Percentiles rank a stretch among this genome's conserved stretches.
Evolutionary conservation across 2,113 vertebrate species (phyloP).

Genomic region (Muscicapa adusta): DNA sequence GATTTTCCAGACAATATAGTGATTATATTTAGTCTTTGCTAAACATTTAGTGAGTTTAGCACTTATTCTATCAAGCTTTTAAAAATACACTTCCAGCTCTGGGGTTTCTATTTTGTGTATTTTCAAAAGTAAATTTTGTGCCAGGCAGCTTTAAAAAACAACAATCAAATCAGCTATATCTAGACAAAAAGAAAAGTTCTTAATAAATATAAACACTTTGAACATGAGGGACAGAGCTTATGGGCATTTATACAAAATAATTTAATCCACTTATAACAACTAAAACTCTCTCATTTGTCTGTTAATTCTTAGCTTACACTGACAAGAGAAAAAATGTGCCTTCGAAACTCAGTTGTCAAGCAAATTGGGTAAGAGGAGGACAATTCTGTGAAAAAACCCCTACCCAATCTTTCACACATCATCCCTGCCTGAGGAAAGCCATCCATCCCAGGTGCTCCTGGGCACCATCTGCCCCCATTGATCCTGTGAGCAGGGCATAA

Average conservation of each 20-base stretch:
- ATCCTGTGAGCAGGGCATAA: not conserved
- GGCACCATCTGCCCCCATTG: not conserved
- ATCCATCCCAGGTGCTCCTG: not conserved
- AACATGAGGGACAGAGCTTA: not conserved
- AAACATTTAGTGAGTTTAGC: not conserved
- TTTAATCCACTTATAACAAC: conserved; percentile 38
- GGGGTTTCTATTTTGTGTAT: not conserved
- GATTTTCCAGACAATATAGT: not conserved
- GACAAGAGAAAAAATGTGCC: not conserved
- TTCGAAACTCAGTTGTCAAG: not conserved
- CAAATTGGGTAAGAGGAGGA: not conserved
- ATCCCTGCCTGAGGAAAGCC: conserved; percentile 2
- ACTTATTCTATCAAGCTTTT: not conserved
- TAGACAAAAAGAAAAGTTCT: not conserved
- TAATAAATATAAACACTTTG: conserved; percentile 20
- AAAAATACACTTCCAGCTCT: not conserved
- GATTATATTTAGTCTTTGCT: not conserved
- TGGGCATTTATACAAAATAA: not conserved
- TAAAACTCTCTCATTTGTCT: not conserved
- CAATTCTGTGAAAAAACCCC: not conserved
- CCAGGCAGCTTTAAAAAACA: not conserved
- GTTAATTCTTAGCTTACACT: not conserved
- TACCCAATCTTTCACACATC: not conserved
- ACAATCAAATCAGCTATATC: not conserved
- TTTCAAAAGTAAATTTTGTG: conserved; percentile 16